phyloP scores from a whole-genome alignment of 2,888 invertebrate genomes.

The Aleiodes leptofemur region DNA sequence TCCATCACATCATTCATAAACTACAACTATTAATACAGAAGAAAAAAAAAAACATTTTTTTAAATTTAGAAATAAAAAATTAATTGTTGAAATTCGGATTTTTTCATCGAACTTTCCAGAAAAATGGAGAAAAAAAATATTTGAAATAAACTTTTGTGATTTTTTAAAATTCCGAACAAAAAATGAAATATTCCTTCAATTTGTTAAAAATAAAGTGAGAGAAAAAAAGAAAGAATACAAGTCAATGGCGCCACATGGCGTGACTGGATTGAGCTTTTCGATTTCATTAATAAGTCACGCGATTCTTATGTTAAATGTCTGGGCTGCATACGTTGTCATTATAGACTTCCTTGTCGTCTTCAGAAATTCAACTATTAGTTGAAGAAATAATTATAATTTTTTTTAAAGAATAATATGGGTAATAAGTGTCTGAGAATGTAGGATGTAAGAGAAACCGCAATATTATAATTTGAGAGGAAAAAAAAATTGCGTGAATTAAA shows the following conservation, averaged over 20 bases:
- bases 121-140: no score
- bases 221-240: not conserved
- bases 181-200: no score
- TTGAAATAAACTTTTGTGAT: no score
- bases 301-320: slow-evolving; percentile 42
- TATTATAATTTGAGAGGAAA: not conserved
- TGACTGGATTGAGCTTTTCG: slow-evolving; percentile 43
- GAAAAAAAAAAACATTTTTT: no score
- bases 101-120: no score
- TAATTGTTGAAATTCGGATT: no score
- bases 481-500: not conserved
- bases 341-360: slow-evolving; percentile 41
- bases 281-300: slow-evolving; percentile 50
- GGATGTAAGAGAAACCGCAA: slow-evolving; percentile 6
- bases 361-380: slow-evolving; percentile 27
- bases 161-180: no score
- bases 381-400: slow-evolving; percentile 28
- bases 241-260: slow-evolving; percentile 44
- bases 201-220: no score
- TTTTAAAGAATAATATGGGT: slow-evolving; percentile 3
- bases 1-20: no score
- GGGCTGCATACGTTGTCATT: slow-evolving; percentile 40
- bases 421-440: slow-evolving; percentile 1
- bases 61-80: no score
- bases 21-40: no score